These are phyloP conservation scores for Halichoerus grypus DNA, from an alignment of 2,113 vertebrate genomes.

Conservation along the genomic window DNA sequence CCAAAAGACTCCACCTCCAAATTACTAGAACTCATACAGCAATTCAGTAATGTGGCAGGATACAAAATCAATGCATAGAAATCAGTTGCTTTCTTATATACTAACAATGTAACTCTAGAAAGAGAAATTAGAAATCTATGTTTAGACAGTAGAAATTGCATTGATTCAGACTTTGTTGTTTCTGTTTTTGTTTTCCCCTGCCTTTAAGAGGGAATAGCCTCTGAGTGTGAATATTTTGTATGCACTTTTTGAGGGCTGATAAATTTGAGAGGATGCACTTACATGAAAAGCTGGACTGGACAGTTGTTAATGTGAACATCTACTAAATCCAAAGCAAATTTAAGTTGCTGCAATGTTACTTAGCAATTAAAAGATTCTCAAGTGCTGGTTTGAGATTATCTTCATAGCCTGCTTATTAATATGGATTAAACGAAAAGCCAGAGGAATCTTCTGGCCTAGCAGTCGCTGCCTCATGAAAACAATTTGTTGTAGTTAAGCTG, in stretches of 20 bases:
- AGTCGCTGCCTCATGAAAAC: background rate
- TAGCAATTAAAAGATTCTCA: constrained; percentile 25
- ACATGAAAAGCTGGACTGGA: background rate
- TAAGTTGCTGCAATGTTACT: background rate
- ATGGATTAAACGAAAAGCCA: background rate
- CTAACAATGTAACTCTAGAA: too few species aligned
- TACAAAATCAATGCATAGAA: too few species aligned
- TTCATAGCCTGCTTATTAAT: constrained; percentile 33
- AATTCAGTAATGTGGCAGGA: too few species aligned
- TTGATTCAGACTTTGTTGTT: background rate
- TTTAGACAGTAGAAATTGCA: background rate
- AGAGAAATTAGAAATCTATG: background rate
- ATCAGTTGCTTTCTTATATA: too few species aligned
- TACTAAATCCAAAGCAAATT: constrained; percentile 48
- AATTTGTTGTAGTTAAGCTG: background rate
- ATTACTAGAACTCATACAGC: too few species aligned
- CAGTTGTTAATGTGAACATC: background rate
- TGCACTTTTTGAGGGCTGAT: background rate
- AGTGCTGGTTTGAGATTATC: constrained; percentile 6
- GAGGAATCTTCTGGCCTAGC: background rate
- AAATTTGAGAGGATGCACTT: background rate
- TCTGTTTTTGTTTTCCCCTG: background rate
- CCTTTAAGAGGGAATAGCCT: background rate
- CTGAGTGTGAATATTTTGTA: background rate
- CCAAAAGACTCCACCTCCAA: too few species aligned